Evolutionary conservation across 2,888 invertebrate species (phyloP).

Genomic region (Euproctis similis): DNA sequence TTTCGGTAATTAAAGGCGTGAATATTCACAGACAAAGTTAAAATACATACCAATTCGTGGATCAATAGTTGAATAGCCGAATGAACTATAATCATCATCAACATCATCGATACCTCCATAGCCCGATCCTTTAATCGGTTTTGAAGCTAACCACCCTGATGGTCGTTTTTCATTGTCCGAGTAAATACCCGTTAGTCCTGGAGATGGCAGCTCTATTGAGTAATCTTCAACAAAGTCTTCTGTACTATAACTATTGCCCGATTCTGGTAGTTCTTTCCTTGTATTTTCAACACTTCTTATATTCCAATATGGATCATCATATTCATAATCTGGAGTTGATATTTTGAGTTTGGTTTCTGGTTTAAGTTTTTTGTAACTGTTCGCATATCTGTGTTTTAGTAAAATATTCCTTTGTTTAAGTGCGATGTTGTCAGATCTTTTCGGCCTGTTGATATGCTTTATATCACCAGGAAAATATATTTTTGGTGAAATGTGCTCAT

Average conservation of each 20-base stretch:
- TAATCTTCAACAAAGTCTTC: constrained; percentile 48
- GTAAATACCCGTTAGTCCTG: constrained; percentile 56
- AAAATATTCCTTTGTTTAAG: constrained; percentile 47
- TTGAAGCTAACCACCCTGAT: constrained; percentile 25
- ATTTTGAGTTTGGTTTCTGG: constrained; percentile 26
- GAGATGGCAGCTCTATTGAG: constrained; percentile 51
- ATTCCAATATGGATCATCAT: constrained; percentile 62
- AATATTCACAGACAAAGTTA: not conserved
- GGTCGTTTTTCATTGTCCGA: constrained; percentile 42
- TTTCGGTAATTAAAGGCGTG: no score
- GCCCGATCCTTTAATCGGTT: constrained; percentile 16
- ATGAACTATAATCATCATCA: constrained; percentile 14
- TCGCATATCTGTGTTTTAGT: constrained; percentile 32
- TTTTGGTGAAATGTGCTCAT: constrained; percentile 6
- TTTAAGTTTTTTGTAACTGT: constrained; percentile 24
- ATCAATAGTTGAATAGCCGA: constrained; percentile 56
- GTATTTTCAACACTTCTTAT: constrained; percentile 46
- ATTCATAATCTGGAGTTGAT: constrained; percentile 36
- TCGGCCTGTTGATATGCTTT: constrained; percentile 10
- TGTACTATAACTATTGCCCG: constrained; percentile 25
- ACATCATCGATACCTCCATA: constrained; percentile 22
- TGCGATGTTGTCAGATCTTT: constrained; percentile 22
- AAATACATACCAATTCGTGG: constrained; percentile 45
- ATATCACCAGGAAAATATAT: constrained; percentile 12
- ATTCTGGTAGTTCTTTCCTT: constrained; percentile 20